Evolutionary conservation across 1,140 invertebrate species (phyloP).

Genomic region (Lepidotrigona ventralis): DNA sequence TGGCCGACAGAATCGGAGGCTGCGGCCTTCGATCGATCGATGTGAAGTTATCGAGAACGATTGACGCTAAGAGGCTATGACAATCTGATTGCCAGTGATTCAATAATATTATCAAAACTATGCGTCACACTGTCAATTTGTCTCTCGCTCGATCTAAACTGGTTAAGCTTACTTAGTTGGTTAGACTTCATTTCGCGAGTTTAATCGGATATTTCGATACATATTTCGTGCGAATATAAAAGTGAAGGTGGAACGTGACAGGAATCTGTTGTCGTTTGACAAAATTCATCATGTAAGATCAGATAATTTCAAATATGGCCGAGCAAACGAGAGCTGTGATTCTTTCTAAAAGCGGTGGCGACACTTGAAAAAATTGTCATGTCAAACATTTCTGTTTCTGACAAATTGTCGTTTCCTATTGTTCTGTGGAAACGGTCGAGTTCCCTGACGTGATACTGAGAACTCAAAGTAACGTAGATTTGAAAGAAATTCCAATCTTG

Average conservation of each 20-base stretch:
- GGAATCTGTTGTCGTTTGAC: no score
- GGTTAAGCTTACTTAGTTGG: no score
- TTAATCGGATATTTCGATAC: no score
- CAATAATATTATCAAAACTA: not conserved
- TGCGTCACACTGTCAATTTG: no score
- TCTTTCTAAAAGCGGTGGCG: not conserved
- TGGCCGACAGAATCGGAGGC: constrained; percentile 1
- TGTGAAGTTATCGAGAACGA: not conserved
- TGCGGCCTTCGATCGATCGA: constrained; percentile 6
- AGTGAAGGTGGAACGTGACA: no score
- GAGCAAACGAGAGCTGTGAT: no score
- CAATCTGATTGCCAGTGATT: not conserved
- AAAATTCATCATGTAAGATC: not conserved
- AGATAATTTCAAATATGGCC: no score
- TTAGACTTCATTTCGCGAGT: no score
- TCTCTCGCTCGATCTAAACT: no score
- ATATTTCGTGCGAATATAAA: no score
- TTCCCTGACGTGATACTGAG: not conserved
- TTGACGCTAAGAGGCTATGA: not conserved
- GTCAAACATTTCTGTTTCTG: not conserved
- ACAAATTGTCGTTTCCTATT: no score
- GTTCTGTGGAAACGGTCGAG: no score
- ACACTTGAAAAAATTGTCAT: constrained; percentile 10
- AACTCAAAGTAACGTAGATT: not conserved
- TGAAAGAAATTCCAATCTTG: not conserved